These are phyloP conservation scores for Napeogenes sylphis DNA, from an alignment of 2,888 invertebrate genomes.

Conservation along the genomic window DNA sequence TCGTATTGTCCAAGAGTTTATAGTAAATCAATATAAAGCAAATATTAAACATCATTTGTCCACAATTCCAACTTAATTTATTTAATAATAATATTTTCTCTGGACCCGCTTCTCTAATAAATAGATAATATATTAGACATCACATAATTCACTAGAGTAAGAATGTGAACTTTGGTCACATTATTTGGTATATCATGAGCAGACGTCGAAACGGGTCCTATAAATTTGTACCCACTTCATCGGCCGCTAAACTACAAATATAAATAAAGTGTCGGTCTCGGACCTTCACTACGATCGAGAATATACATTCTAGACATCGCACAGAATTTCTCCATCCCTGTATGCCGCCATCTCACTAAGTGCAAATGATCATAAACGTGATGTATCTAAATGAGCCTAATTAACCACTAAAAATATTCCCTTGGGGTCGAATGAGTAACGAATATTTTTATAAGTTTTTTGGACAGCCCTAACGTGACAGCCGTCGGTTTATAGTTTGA, in stretches of 20 bases:
- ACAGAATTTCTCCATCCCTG: conserved; percentile 11
- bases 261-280: conserved; percentile 1
- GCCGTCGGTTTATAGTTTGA: conserved; percentile 57
- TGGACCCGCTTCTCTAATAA: too few species aligned
- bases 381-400: conserved; percentile 10
- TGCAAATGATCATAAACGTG: conserved; percentile 10
- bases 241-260: not conserved
- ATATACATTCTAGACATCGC: conserved; percentile 18
- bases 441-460: conserved; percentile 5
- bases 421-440: conserved; percentile 5
- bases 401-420: conserved; percentile 6
- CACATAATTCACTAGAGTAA: conserved; percentile 1
- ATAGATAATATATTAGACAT: too few species aligned
- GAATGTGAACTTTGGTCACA: too few species aligned
- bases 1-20: not conserved
- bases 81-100: too few species aligned
- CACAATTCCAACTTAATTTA: not conserved
- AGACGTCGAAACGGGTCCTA: too few species aligned
- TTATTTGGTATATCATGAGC: too few species aligned
- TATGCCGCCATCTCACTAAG: not conserved
- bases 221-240: not conserved
- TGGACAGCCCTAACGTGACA: not conserved
- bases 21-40: not conserved
- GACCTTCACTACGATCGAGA: conserved; percentile 21
- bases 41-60: too few species aligned